phyloP scores from a whole-genome alignment of 2,113 vertebrate genomes.

The Epinephelus cyanopodus region DNA sequence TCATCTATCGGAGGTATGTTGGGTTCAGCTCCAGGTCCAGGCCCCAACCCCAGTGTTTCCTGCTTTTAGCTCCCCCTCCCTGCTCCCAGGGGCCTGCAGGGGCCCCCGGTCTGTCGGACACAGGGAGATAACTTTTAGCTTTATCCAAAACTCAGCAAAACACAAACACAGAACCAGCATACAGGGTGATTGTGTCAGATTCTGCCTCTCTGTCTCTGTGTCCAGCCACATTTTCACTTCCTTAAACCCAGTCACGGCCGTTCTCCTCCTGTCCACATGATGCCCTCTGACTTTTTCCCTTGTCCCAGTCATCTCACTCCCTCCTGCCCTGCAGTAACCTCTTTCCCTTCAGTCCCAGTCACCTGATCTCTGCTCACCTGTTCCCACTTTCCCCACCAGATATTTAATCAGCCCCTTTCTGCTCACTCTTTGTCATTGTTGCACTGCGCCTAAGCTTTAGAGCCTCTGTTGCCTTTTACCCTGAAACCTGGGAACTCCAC shows the following conservation, averaged over 20 bases:
- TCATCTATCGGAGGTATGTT: slow-evolving; percentile 46
- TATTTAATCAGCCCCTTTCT: not conserved
- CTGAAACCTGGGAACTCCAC: not conserved
- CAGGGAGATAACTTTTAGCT: slow-evolving; percentile 21
- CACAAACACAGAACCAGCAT: slow-evolving; percentile 20
- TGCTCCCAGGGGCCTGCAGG: not conserved
- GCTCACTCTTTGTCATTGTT: no score
- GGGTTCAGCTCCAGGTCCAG: slow-evolving; percentile 40
- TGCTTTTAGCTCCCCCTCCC: not conserved
- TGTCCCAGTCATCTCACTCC: not conserved
- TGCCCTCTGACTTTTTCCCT: not conserved
- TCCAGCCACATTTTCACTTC: not conserved
- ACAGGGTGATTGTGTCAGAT: not conserved
- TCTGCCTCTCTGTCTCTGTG: not conserved
- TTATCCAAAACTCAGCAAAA: slow-evolving; percentile 49
- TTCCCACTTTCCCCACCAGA: not conserved
- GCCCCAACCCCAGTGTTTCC: slow-evolving; percentile 8
- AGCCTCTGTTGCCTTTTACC: not conserved
- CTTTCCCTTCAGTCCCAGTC: not conserved
- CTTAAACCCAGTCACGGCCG: not conserved
- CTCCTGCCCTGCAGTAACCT: not conserved
- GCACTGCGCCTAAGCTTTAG: not conserved
- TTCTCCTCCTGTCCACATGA: not conserved
- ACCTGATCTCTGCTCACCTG: not conserved
- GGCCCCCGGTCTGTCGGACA: not conserved